Base-by-base conservation (phyloP, 2,113 vertebrate genomes). In the Haliaeetus leucogaster region DNA sequence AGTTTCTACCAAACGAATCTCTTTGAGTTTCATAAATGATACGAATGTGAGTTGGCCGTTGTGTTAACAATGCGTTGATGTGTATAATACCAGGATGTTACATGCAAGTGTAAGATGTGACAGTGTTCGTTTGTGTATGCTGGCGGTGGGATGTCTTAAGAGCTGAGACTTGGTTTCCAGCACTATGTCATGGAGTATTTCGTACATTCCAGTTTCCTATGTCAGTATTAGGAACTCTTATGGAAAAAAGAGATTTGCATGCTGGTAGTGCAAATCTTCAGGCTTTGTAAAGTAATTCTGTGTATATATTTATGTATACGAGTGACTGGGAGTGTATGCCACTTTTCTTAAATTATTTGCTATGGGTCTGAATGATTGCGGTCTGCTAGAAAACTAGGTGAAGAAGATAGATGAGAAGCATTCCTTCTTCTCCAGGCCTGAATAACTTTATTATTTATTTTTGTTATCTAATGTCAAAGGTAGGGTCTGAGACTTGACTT, bases 231-330 rank as follows among this genome's bases (percentile, higher is more conserved):
- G 97, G 97, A 97, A 81, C 90, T 97, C 95, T 97, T 74, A 50
- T 91, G 96, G 76, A 85, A 38, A 36, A 62, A 83, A 84, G 36
- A 88, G 97, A 50, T 97, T 97, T 98, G 98, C 98, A 92, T 96
- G 98, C 98, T 98, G 98, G 98, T 86, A 97, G 97, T 98, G 98
- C 98, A 97, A 58, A 95, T 96, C 97, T 93, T 56, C 66, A 89
- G 93, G 89, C 96, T 98, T 96, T 98, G 97, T 98, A 93, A 97
- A 98, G 96, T 96, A 97, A 48, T 92, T 91, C 92, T 94, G 95
- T 98, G 97, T 98, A 98, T 92, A 98, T 98, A 98, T 98, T 98
- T 97, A 95, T 98, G 98, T 97, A 93, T 78, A 85, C 26, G 93
- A 96, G 97, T 97, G 97, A 91, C 89, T 96, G 97, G 97, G 96